Percentiles rank a stretch among this genome's conserved stretches.
Evolutionary conservation across 1,140 invertebrate genomes (phyloP).

Genomic region (Zophobas morio): DNA sequence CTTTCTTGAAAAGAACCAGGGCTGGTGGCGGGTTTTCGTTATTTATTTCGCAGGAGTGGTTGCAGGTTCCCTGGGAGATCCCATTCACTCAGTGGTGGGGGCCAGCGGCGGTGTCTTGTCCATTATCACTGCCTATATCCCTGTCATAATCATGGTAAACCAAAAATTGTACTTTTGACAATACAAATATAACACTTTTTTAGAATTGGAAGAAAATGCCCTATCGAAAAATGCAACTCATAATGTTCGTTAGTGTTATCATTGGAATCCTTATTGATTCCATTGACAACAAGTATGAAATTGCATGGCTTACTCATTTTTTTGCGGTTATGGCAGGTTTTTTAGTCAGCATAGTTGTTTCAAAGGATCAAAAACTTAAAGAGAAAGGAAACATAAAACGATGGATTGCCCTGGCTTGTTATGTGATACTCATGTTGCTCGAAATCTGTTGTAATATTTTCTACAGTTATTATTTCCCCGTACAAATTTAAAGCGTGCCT

Average conservation of each 20-base stretch:
- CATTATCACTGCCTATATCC: slow-evolving; percentile 94
- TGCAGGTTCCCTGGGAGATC: slow-evolving; percentile 90
- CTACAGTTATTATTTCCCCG: slow-evolving; percentile 21
- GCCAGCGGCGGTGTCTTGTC: slow-evolving; percentile 98
- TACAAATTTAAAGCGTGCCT: background rate
- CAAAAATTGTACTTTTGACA: too few relatives aligned
- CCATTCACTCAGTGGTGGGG: slow-evolving; percentile 88
- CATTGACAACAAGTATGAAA: slow-evolving; percentile 86
- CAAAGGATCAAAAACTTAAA: slow-evolving; percentile 90
- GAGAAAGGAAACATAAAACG: slow-evolving; percentile 88
- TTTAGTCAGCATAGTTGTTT: slow-evolving; percentile 91
- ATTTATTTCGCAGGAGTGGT: slow-evolving; percentile 88
- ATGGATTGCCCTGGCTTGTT: slow-evolving; percentile 73
- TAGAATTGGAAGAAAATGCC: slow-evolving; percentile 96
- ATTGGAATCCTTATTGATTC: slow-evolving; percentile 81
- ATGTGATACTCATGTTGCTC: slow-evolving; percentile 3
- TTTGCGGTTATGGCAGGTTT: slow-evolving; percentile 88
- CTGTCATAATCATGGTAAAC: slow-evolving; percentile 91
- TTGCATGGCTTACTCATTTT: slow-evolving; percentile 92
- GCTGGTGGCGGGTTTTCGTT: slow-evolving; percentile 90
- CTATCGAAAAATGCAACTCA: slow-evolving; percentile 84
- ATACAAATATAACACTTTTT: too few relatives aligned
- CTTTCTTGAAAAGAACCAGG: slow-evolving; percentile 95
- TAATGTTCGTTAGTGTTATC: slow-evolving; percentile 83
- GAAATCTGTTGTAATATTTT: slow-evolving; percentile 33